phyloP scores from a whole-genome alignment of 2,113 vertebrate species.

The Octodon degus region DNA sequence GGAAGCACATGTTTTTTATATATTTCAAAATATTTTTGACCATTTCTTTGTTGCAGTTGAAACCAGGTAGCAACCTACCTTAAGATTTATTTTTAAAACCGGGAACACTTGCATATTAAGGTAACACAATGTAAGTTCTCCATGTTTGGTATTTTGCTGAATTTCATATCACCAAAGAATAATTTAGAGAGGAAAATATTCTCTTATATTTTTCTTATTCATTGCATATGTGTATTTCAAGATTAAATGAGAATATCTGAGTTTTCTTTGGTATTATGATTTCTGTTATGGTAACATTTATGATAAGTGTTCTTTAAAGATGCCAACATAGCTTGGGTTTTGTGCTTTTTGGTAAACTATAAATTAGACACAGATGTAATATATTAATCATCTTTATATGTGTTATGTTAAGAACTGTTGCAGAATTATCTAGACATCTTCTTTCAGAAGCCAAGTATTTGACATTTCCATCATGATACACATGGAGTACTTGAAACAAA shows the following conservation, averaged over 20 bases:
- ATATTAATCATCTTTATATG: background rate
- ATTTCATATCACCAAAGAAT: background rate
- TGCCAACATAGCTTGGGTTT: background rate
- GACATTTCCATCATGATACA: background rate
- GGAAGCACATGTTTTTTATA: background rate
- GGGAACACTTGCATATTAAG: background rate
- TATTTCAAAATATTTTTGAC: background rate
- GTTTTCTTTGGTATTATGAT: background rate
- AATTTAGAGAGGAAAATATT: background rate
- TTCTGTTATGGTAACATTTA: background rate
- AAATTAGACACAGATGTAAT: background rate
- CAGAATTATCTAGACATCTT: slow-evolving; percentile 1
- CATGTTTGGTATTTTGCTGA: background rate
- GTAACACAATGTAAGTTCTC: background rate
- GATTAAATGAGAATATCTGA: background rate
- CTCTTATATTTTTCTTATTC: background rate
- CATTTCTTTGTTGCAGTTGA: background rate
- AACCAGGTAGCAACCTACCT: background rate
- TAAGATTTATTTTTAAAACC: slow-evolving; percentile 17
- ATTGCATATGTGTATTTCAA: background rate
- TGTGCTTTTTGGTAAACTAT: background rate
- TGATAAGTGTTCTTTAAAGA: background rate
- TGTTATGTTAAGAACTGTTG: background rate
- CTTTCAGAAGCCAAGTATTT: background rate
- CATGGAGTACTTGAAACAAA: background rate